Conservation (phyloP, 2,888 invertebrate genomes). For the Lacanobia wlatinum region DNA sequence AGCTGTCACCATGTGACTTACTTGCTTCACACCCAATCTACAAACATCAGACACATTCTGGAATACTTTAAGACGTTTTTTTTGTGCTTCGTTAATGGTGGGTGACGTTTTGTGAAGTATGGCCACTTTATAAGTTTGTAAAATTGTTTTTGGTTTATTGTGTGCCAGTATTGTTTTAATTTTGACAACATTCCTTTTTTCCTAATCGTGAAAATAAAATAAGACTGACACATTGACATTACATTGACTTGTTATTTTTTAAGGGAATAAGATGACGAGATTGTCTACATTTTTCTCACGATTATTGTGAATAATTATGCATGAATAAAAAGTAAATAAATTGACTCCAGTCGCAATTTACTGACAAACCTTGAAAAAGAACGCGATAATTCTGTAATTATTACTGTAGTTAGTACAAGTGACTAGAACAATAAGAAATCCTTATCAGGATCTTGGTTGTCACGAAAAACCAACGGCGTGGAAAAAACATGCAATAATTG, state of each 20-base stretch:
- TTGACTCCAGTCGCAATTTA: constrained; percentile 7
- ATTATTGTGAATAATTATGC: constrained; percentile 20
- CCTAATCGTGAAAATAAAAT: too few species aligned
- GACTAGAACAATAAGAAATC: constrained; percentile 58
- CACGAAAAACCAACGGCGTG: constrained; percentile 39
- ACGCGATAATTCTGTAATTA: constrained; percentile 55
- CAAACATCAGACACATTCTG: constrained; percentile 71
- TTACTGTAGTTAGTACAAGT: constrained; percentile 38
- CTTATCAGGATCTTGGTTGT: constrained; percentile 52
- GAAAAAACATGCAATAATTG: constrained; percentile 46
- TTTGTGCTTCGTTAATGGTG: constrained; percentile 40
- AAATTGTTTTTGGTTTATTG: neutral
- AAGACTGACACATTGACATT: too few species aligned
- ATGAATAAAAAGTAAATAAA: constrained; percentile 43
- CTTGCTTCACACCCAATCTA: constrained; percentile 80
- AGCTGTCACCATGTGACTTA: constrained; percentile 74
- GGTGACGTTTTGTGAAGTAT: constrained; percentile 30
- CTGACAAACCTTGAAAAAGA: constrained; percentile 51
- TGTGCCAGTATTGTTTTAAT: neutral
- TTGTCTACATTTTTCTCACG: neutral
- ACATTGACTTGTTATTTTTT: too few species aligned
- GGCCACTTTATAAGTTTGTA: constrained; percentile 8
- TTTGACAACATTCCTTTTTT: neutral
- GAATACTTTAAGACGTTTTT: constrained; percentile 49
- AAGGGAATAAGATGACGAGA: neutral